Base-by-base conservation (phyloP, 2,797 vertebrate genomes). In the Sandelia bainsii region DNA sequence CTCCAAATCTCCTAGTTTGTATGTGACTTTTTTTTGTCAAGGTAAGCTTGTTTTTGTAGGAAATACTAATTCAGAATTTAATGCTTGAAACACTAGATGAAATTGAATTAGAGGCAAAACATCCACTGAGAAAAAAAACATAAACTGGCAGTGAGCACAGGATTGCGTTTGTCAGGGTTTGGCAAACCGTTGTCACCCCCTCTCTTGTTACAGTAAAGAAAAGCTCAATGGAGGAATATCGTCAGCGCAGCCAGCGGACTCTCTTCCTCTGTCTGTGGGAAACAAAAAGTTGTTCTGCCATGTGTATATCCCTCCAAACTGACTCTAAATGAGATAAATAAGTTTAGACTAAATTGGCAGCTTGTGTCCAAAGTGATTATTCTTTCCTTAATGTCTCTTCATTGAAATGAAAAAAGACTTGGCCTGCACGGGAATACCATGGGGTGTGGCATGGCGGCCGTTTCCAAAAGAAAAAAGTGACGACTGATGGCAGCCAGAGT, bases 281-380 rank as follows among this genome's bases (percentile, higher is more conserved):
- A 83, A 74, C 52, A 77, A 84, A 75, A 68, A 68, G 74, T 69
- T 57, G 8, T 75, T 52, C 84, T 78, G 80, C 87, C 79, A 81
- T 83, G 86, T 83, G 77, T 78, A 76, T 79, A 84, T 82, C 73
- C 86, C 83, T 88, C 84, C 76, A 79, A 90, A 87, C 77, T 62
- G 75, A 85, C 72, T 85, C 84, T 89, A 84, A 90, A 90, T 89
- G 85, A 90, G 88, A 88, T 89, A 87, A 93, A 92, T 90, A 92
- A 83, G 79, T 90, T 89, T 79, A 79, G 86, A 89, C 83, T 86
- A 85, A 91, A 90, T 89, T 92, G 91, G 87, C 90, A 91, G 84
- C 88, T 72, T 44, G 82, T 37, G 89, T 91, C 89, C 69, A 80
- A 80, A 89, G 81, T 85, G 89, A 92, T 92, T 89, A 91, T 87